Evolutionary conservation across 1,140 invertebrate species (phyloP), one percentile per base, ranked within the genome.

Genomic region (Babylonia areolata): DNA sequence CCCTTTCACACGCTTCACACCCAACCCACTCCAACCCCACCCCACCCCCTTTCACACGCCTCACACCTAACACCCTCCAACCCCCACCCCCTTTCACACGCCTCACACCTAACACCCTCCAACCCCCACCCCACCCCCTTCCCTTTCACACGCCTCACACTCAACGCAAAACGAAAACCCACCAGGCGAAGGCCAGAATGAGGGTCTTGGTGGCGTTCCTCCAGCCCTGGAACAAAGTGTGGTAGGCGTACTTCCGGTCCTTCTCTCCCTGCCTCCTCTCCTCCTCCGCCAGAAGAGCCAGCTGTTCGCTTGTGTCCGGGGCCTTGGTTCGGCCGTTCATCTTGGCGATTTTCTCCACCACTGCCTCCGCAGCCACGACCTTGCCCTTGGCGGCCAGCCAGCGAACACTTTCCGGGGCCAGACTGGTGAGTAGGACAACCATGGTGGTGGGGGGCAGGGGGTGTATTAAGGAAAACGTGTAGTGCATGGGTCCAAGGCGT

Each of bases 401-500:
- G 17, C 92, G 83, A 17, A 89, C 82, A 39, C 91, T 91, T 75
- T 92, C 92, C 31, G 92, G 92, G 28, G 90, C 71, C 78, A 90
- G 75, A 28, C 91, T 92, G 75, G 1, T 86, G 20, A 51, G 33
- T 51, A 17, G n/a, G n/a, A n/a, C n/a, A n/a, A n/a, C n/a, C n/a
- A n/a, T n/a, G n/a, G n/a, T n/a, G n/a, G n/a, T 12, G 46, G 46
- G 46, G 9, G 17, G 17, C 46, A 9, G 46, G 46, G 46, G 46
- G 17, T 9, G 46, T 17, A 51, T 51, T 51, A 51, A 0, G 46
- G 2, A 51, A 51, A 51, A 51, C n/a, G n/a, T n/a, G n/a, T n/a
- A n/a, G n/a, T n/a, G n/a, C n/a, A n/a, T n/a, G n/a, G n/a, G n/a
- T n/a, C n/a, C n/a, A n/a, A n/a, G n/a, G n/a, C n/a, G n/a, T n/a